A percentile compares a stretch with the other conserved stretches of the same genome.
phyloP scores from a whole-genome alignment of 2,113 vertebrate species.

The Chelonoidis abingdonii region DNA sequence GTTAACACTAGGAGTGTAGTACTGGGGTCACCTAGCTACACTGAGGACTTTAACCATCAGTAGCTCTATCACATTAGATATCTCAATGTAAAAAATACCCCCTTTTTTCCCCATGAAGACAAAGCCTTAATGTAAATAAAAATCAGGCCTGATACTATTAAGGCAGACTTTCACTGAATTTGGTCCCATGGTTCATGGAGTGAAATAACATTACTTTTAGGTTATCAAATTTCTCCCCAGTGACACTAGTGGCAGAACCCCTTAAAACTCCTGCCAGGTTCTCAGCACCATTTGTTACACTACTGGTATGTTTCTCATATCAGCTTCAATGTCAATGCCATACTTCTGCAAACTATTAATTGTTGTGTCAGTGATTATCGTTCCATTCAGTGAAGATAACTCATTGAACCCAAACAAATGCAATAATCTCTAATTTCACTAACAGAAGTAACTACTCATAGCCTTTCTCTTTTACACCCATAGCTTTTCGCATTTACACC shows the following conservation, averaged over 20 bases:
- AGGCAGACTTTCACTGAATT: background rate
- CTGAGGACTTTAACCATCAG: background rate
- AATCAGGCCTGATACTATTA: background rate
- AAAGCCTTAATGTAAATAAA: background rate
- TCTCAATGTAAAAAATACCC: background rate
- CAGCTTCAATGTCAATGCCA: background rate
- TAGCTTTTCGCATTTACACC: background rate
- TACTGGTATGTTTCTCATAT: background rate
- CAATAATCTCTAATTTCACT: background rate
- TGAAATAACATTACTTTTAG: conserved; percentile 41
- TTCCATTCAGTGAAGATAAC: background rate
- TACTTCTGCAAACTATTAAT: background rate
- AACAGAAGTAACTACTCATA: background rate
- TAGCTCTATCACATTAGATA: background rate
- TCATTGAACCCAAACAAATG: background rate
- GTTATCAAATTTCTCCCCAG: conserved; percentile 15
- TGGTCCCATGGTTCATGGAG: conserved; percentile 41
- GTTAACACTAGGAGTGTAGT: conserved; percentile 1
- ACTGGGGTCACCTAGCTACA: conserved; percentile 14
- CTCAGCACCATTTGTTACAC: conserved; percentile 48
- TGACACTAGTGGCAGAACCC: background rate
- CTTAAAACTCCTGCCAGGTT: conserved; percentile 39
- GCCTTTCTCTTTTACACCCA: background rate
- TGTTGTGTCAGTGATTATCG: background rate
- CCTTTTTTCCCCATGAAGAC: background rate